These are phyloP conservation scores for Hylaeus volcanicus DNA, from an alignment of 1,140 invertebrate genomes.

Conservation along the genomic window DNA sequence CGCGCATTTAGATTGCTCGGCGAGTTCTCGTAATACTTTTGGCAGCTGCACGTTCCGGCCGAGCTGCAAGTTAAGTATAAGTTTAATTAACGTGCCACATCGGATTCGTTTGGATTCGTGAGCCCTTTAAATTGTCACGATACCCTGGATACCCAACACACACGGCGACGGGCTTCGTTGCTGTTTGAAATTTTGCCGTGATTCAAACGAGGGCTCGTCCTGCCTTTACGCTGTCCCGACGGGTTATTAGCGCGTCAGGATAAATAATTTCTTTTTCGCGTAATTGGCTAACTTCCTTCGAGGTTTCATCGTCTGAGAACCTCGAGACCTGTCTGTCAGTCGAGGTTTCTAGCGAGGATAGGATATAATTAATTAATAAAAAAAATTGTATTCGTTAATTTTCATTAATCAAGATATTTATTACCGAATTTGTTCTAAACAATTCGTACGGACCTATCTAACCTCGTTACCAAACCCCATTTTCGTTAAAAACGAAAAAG, in stretches of 20 bases:
- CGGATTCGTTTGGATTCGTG: conserved; percentile 66
- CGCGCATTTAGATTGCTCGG: conserved; percentile 48
- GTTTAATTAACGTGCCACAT: conserved; percentile 78
- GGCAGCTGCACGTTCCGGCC: conserved; percentile 61
- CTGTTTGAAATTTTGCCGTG: conserved; percentile 29
- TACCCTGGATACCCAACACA: conserved; percentile 8
- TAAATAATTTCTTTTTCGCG: neutral
- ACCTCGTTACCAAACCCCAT: no score
- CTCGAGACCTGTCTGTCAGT: no score
- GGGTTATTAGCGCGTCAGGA: conserved; percentile 24
- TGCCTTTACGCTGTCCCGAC: neutral
- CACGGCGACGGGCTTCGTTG: conserved; percentile 1
- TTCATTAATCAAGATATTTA: neutral
- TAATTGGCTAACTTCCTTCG: neutral
- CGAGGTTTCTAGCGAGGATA: no score
- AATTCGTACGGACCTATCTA: no score
- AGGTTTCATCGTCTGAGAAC: neutral
- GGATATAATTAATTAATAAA: no score
- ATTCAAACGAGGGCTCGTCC: neutral
- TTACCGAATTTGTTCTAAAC: no score
- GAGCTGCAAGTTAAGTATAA: conserved; percentile 68
- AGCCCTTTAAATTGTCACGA: conserved; percentile 49
- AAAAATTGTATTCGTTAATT: neutral
- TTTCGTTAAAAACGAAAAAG: neutral
- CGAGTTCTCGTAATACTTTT: conserved; percentile 71